Base-by-base conservation (phyloP, 2,797 vertebrate genomes). In the Kryptopterus vitreolus region DNA sequence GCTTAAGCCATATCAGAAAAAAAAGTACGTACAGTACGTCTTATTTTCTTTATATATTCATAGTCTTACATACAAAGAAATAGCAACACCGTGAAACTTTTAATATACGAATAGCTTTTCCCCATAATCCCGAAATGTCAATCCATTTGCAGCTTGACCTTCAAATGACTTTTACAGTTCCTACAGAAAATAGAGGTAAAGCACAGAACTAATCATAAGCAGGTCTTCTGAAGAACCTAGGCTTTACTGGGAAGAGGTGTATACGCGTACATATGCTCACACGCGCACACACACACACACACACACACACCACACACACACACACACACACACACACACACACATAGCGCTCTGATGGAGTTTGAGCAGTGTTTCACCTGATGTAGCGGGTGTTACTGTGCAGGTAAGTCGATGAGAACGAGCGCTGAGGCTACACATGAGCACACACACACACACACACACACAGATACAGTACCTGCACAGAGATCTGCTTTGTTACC, bases 131-230 rank as follows among this genome's bases (percentile, higher is more conserved):
- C 50, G 87, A 91, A 92, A 90, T 89, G 89, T 91, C 90, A 89
- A 81, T 58, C 50, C 80, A 89, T 88, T 88, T 87, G 82, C 62
- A 89, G 82, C 83, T 78, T 93, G 91, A 91, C 91, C 90, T 93
- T 92, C 88, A 91, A 18, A 9, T 86, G 81, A 38, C 33, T 78
- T 86, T 88, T 85, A 86, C 76, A 87, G 85, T 84, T 74, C 58
- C 82, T 75, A 75, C 69, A 84, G 88, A 90, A 90, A 87, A 55
- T 75, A 85, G 78, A 69, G 78, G 66, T 18, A 78, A 76, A 53
- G 80, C 16, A 0, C 16, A 24, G 62, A 78, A 72, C 78, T 87
- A 79, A 89, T 88, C 73, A 72, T 63, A 50, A 29, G 66, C 66
- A 59, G 71, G 33, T 74, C 71, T 74, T 43, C n/a, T 43, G 55